These are phyloP conservation scores for Macrotus californicus DNA, from an alignment of 2,113 vertebrate species.

Conservation along the genomic window DNA sequence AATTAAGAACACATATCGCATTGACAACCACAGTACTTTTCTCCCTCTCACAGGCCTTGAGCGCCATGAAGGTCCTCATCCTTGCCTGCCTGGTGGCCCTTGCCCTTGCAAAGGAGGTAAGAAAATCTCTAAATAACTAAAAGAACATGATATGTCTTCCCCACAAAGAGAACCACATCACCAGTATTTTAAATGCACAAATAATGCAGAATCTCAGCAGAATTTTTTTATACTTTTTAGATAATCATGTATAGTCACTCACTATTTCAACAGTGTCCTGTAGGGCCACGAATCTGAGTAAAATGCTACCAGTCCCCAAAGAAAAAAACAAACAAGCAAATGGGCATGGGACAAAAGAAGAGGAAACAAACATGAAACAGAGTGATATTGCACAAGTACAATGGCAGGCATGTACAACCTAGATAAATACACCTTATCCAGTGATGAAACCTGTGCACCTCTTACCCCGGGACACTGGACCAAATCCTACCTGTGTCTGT, in stretches of 20 bases:
- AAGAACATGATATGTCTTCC: not conserved
- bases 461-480: not conserved
- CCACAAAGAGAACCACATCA: not conserved
- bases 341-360: not conserved
- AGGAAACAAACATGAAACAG: not conserved
- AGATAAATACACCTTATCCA: not conserved
- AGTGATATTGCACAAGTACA: not conserved
- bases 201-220: not conserved
- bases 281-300: not conserved
- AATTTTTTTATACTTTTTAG: not conserved
- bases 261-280: not conserved
- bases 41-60: not conserved
- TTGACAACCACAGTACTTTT: not conserved
- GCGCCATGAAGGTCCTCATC: constrained; percentile 60
- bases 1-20: not conserved
- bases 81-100: constrained; percentile 56
- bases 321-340: not conserved
- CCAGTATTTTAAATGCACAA: not conserved
- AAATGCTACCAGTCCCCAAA: not conserved
- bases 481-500: not conserved
- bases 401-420: not conserved
- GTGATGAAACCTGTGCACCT: not conserved
- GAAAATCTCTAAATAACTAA: not conserved
- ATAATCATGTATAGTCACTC: not conserved
- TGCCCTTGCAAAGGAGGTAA: constrained; percentile 56